Evolutionary conservation across 2,888 invertebrate species (phyloP).

Genomic region (Urechis unicinctus): DNA sequence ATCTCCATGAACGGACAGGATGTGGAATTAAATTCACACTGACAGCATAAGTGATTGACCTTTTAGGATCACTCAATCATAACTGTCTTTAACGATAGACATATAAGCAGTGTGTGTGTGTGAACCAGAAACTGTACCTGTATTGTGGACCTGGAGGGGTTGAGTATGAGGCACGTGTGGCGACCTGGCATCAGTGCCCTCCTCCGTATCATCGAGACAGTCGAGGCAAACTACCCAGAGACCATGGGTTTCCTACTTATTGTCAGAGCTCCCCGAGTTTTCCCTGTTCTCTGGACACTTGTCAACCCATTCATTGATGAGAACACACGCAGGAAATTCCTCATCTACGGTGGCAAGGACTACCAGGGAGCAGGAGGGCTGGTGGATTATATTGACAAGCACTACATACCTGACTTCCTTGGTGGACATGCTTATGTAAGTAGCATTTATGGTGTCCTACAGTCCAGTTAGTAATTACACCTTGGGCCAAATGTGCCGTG

Average conservation of each 20-base stretch:
- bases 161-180: conserved; percentile 94
- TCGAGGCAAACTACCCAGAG: conserved; percentile 91
- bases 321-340: conserved; percentile 82
- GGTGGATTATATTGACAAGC: conserved; percentile 75
- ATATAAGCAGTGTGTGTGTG: background rate
- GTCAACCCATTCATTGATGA: conserved; percentile 93
- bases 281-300: conserved; percentile 91
- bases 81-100: background rate
- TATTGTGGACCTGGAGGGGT: conserved; percentile 84
- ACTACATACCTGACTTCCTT: conserved; percentile 83
- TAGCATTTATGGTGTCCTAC: no score
- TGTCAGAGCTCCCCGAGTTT: conserved; percentile 84
- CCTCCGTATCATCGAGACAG: conserved; percentile 69
- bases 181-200: conserved; percentile 73
- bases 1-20: background rate
- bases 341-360: conserved; percentile 85
- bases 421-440: conserved; percentile 81
- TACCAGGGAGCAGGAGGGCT: conserved; percentile 76
- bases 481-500: background rate
- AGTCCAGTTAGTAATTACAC: background rate
- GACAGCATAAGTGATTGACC: background rate
- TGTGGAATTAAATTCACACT: background rate
- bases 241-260: conserved; percentile 87
- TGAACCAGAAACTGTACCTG: conserved; percentile 73
- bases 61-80: background rate